These are phyloP conservation scores for Diarsia rubi DNA, from an alignment of 2,888 invertebrate species.

Conservation along the genomic window DNA sequence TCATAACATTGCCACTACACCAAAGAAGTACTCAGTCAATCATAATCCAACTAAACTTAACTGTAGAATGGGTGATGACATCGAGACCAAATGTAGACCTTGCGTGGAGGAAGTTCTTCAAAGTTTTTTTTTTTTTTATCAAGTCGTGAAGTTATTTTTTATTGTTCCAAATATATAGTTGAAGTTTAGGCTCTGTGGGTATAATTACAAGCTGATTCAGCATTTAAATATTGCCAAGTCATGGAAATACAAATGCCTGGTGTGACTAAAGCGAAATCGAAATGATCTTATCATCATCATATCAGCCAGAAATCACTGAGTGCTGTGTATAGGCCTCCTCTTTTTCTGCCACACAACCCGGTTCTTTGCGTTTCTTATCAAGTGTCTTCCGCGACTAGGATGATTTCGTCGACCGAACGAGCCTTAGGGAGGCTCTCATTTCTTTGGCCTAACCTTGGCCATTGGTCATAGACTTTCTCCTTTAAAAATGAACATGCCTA, in stretches of 20 bases:
- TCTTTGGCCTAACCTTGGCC: no score
- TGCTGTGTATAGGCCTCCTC: no score
- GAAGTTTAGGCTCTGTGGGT: not conserved
- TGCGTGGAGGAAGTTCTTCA: not conserved
- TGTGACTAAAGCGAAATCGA: not conserved
- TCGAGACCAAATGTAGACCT: conserved; percentile 4
- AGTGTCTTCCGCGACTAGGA: no score
- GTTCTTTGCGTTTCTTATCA: no score
- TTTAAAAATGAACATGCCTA: no score
- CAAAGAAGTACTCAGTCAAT: not conserved
- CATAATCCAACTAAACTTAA: not conserved
- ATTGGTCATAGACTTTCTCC: no score
- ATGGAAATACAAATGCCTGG: not conserved
- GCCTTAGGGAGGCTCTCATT: no score
- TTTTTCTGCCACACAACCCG: no score
- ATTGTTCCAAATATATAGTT: not conserved
- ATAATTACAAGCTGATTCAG: not conserved
- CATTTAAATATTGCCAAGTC: conserved; percentile 10
- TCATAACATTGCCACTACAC: no score
- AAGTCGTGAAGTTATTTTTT: not conserved
- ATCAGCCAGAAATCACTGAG: no score
- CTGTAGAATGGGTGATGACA: not conserved
- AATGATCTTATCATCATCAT: no score
- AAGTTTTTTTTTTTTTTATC: not conserved
- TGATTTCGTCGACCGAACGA: no score